Percentiles rank a stretch among this genome's conserved stretches.
Evolutionary conservation across 2,797 vertebrate genomes (phyloP).

Genomic region (Neosilurus hyrtlii): DNA sequence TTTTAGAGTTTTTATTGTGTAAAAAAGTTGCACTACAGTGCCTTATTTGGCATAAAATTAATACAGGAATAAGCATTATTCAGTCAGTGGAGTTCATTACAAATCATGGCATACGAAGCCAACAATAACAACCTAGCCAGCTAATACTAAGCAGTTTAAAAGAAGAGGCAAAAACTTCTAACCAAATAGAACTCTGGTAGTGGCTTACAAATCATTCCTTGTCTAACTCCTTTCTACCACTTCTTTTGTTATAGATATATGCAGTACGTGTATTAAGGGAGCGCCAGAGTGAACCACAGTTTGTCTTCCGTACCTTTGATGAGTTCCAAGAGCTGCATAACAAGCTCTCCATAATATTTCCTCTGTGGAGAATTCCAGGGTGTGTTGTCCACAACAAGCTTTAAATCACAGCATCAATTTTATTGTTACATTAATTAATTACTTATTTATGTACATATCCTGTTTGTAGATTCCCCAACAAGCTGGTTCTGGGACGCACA

Average conservation of each 20-base stretch:
- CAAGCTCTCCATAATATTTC: slow-evolving; percentile 92
- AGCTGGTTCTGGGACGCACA: slow-evolving; percentile 94
- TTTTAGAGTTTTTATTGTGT: background rate
- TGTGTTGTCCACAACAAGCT: slow-evolving; percentile 58
- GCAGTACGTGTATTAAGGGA: slow-evolving; percentile 90
- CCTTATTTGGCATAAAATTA: slow-evolving; percentile 2
- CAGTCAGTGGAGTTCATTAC: background rate
- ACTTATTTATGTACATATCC: background rate
- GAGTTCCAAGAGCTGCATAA: slow-evolving; percentile 99
- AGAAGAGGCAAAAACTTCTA: background rate
- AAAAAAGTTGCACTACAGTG: background rate
- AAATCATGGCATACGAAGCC: background rate
- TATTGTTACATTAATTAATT: background rate
- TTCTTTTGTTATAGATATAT: slow-evolving; percentile 79
- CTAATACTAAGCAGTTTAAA: background rate
- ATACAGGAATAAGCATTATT: background rate
- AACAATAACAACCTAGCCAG: background rate
- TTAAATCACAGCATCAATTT: background rate
- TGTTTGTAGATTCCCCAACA: slow-evolving; percentile 85
- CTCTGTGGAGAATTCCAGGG: slow-evolving; percentile 96
- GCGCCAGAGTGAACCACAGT: slow-evolving; percentile 84
- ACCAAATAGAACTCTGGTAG: background rate
- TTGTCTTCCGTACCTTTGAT: slow-evolving; percentile 96
- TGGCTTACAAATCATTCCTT: background rate
- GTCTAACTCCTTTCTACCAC: background rate